Evolutionary conservation across 2,113 vertebrate species (phyloP).

Genomic region (Otus sunia): DNA sequence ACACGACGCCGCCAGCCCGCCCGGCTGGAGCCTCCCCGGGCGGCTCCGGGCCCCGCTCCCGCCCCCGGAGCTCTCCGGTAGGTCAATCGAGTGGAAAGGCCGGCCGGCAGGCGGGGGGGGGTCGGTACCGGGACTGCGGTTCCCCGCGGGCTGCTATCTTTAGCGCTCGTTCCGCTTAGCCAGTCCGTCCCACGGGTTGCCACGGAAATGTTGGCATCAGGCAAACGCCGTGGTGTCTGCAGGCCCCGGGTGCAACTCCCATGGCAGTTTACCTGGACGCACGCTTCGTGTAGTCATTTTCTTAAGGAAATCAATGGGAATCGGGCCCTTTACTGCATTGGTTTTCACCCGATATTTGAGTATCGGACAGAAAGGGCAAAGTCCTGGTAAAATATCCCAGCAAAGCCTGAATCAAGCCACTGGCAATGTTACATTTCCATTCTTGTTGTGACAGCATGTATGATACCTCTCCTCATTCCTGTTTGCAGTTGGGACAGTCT

Average conservation of each 20-base stretch:
- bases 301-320: not conserved
- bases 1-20: too few species aligned
- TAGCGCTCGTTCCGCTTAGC: not conserved
- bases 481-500: not conserved
- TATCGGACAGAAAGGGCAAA: not conserved
- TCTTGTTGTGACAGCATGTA: not conserved
- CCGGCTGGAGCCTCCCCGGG: too few species aligned
- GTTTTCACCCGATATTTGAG: not conserved
- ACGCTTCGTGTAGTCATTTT: not conserved
- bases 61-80: not conserved
- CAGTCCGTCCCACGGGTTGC: not conserved
- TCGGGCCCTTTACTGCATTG: not conserved
- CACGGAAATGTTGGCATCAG: not conserved
- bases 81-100: too few species aligned
- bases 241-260: too few species aligned
- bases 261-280: not conserved
- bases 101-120: too few species aligned
- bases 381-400: not conserved
- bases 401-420: not conserved
- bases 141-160: not conserved
- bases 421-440: not conserved
- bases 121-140: not conserved
- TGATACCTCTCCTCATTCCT: not conserved
- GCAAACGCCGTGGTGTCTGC: not conserved
- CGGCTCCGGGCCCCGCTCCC: too few species aligned